Evolutionary conservation across 1,140 invertebrate species (phyloP).

Genomic region (Achroia grisella): DNA sequence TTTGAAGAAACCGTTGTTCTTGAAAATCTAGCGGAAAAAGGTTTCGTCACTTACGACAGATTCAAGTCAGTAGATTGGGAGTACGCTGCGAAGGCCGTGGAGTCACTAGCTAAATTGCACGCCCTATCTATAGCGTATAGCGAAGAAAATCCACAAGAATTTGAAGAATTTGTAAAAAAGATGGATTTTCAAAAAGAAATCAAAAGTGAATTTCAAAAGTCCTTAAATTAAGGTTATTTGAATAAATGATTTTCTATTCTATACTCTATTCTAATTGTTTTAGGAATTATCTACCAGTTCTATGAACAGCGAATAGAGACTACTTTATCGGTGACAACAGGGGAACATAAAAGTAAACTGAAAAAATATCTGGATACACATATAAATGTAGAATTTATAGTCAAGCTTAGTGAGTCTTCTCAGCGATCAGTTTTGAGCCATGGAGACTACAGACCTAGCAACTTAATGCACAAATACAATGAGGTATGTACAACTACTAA

Average conservation of each 20-base stretch:
- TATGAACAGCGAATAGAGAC: slow-evolving; percentile 2
- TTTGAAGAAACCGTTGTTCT: slow-evolving; percentile 16
- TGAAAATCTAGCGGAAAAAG: slow-evolving; percentile 11
- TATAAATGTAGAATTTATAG: background rate
- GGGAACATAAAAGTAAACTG: slow-evolving; percentile 18
- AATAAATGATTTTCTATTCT: too few species aligned
- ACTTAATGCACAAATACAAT: slow-evolving; percentile 29
- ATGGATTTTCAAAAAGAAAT: slow-evolving; percentile 1
- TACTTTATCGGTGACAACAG: slow-evolving; percentile 5
- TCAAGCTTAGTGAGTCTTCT: slow-evolving; percentile 7
- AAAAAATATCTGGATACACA: background rate
- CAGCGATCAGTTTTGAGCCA: slow-evolving; percentile 23
- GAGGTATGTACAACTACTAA: too few species aligned
- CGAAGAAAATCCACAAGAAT: slow-evolving; percentile 26
- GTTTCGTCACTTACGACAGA: slow-evolving; percentile 11
- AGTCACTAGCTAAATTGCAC: slow-evolving; percentile 20
- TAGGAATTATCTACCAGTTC: slow-evolving; percentile 7
- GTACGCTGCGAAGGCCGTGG: slow-evolving; percentile 12
- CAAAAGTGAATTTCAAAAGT: too few species aligned
- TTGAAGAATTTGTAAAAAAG: slow-evolving; percentile 9
- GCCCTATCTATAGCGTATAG: slow-evolving; percentile 19
- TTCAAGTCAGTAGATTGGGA: slow-evolving; percentile 14
- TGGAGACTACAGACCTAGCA: slow-evolving; percentile 34
- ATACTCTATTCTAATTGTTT: too few species aligned
- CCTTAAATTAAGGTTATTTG: too few species aligned